Evolutionary conservation across 2,888 invertebrate species (phyloP).

Genomic region (Agriopis aurantiaria): DNA sequence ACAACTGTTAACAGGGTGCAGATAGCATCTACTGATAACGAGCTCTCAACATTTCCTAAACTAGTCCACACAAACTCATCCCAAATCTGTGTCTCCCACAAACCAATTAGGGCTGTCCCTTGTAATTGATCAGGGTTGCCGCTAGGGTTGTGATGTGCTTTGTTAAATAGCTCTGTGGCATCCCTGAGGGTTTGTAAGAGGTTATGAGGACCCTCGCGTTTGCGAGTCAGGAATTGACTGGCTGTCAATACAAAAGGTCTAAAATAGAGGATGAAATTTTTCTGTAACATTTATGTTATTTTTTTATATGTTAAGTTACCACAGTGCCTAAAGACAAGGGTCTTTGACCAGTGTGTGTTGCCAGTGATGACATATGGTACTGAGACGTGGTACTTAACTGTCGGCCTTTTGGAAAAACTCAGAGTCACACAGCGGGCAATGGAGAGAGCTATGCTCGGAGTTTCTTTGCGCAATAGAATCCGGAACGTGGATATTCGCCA

Average conservation of each 20-base stretch:
- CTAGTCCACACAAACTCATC: constrained; percentile 1
- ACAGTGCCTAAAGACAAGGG: too few species aligned
- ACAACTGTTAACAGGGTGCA: too few species aligned
- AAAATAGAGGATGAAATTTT: not conserved
- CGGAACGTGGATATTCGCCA: too few species aligned
- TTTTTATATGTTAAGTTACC: too few species aligned
- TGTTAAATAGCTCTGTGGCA: constrained; percentile 12
- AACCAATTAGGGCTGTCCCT: constrained; percentile 18
- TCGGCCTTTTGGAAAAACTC: too few species aligned
- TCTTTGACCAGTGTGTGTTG: too few species aligned
- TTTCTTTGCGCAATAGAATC: too few species aligned
- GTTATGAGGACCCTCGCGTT: not conserved
- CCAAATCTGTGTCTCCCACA: constrained; percentile 5
- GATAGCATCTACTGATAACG: too few species aligned
- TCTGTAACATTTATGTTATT: not conserved
- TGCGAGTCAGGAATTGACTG: not conserved
- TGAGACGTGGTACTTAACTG: too few species aligned
- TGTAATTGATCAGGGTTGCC: constrained; percentile 15
- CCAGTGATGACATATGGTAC: too few species aligned
- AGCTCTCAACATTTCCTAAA: not conserved
- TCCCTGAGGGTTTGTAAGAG: not conserved
- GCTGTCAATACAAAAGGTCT: constrained; percentile 1
- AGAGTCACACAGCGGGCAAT: too few species aligned
- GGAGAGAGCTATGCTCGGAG: too few species aligned
- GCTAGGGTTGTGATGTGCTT: constrained; percentile 12